Evolutionary conservation across 2,113 vertebrate species (phyloP).

Genomic region (Ursus arctos): DNA sequence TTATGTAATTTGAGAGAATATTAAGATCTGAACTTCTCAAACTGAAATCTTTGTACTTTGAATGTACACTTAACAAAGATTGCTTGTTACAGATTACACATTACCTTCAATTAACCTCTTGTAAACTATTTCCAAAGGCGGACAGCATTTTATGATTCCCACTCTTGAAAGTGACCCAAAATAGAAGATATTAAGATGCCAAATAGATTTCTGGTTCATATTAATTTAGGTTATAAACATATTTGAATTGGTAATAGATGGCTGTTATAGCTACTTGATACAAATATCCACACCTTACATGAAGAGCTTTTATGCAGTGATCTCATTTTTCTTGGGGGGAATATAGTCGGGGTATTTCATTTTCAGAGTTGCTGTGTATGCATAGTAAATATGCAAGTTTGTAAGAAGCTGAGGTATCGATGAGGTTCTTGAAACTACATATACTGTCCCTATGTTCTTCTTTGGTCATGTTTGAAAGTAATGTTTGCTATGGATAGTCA

Average conservation of each 20-base stretch:
- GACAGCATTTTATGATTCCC: neutral
- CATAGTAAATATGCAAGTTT: slow-evolving; percentile 9
- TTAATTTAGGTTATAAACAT: slow-evolving; percentile 26
- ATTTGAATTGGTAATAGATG: neutral
- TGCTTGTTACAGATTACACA: neutral
- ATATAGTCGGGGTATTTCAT: neutral
- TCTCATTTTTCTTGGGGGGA: slow-evolving; percentile 22
- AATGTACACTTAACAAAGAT: neutral
- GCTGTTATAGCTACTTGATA: neutral
- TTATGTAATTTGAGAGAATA: slow-evolving; percentile 41
- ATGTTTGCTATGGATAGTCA: slow-evolving; percentile 37
- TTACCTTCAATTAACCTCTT: neutral
- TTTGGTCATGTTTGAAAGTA: slow-evolving; percentile 50
- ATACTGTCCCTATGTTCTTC: neutral
- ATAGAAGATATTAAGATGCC: neutral
- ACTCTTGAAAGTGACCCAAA: slow-evolving; percentile 13
- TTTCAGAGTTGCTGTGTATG: neutral
- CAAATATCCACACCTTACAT: neutral
- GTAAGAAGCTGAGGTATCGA: neutral
- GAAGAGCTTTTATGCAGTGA: neutral
- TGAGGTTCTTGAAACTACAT: neutral
- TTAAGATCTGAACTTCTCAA: slow-evolving; percentile 45
- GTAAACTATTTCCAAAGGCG: slow-evolving; percentile 38
- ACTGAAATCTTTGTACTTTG: slow-evolving; percentile 11
- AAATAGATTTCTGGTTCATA: slow-evolving; percentile 46